These are phyloP conservation scores for Sebastiscus albofasciatus DNA, from an alignment of 2,797 vertebrate species.

Conservation along the genomic window DNA sequence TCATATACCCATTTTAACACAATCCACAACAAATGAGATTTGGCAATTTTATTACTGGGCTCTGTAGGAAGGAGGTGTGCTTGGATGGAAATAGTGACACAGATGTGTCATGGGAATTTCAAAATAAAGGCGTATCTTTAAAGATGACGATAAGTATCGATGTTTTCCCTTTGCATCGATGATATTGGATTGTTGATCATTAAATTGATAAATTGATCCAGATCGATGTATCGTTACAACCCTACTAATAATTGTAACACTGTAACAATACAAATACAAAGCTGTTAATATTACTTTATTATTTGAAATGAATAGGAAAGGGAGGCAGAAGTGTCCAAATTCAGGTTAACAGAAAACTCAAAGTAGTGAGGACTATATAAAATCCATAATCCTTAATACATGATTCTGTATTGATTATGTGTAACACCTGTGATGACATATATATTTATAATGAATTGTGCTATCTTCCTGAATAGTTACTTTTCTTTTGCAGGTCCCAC, in stretches of 20 bases:
- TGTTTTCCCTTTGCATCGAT: no score
- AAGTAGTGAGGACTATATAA: not conserved
- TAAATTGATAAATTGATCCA: no score
- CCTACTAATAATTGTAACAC: not conserved
- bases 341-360: not conserved
- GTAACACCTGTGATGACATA: not conserved
- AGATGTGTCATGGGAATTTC: no score
- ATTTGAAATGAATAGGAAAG: not conserved
- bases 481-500: slow-evolving; percentile 80
- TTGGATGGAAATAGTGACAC: no score
- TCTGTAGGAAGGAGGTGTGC: no score
- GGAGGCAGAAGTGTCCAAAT: not conserved
- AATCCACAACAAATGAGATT: no score
- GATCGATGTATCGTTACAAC: no score
- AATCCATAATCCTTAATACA: not conserved
- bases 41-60: no score
- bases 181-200: no score
- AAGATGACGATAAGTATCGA: no score
- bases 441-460: not conserved
- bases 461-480: not conserved
- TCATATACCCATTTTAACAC: no score
- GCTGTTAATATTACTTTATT: not conserved
- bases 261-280: not conserved
- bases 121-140: no score
- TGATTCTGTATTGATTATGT: not conserved